Evolutionary conservation across 2,797 vertebrate genomes (phyloP).

Genomic region (Agapornis canus): DNA sequence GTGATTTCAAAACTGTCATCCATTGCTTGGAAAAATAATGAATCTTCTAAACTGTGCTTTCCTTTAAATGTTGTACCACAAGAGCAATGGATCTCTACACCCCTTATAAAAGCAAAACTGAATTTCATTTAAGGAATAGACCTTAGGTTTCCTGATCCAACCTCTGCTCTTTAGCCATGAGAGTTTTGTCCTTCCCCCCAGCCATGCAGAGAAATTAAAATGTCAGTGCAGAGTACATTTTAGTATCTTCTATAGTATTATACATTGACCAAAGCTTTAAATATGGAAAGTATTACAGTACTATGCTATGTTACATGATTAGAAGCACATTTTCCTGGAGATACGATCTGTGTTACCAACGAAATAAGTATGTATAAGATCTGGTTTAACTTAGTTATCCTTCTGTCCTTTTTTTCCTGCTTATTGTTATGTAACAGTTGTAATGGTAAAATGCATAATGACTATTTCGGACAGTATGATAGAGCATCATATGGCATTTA

Average conservation of each 20-base stretch:
- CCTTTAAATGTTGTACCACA: background rate
- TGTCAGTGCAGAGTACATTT: background rate
- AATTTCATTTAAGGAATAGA: background rate
- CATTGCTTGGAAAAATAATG: background rate
- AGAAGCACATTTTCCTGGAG: constrained; percentile 77
- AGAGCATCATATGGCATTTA: constrained; percentile 71
- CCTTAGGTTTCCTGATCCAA: background rate
- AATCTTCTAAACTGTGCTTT: background rate
- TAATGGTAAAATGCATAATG: constrained; percentile 72
- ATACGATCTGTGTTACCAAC: constrained; percentile 76
- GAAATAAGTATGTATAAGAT: constrained; percentile 73
- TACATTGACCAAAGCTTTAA: constrained; percentile 49
- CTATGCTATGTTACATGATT: constrained; percentile 72
- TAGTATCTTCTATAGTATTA: constrained; percentile 18
- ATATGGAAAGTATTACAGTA: constrained; percentile 79
- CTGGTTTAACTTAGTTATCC: constrained; percentile 77
- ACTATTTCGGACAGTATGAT: constrained; percentile 67
- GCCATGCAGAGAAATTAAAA: background rate
- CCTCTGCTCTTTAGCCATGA: background rate
- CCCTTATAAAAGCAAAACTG: background rate
- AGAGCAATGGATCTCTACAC: background rate
- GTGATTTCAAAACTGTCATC: background rate
- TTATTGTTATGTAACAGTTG: constrained; percentile 77
- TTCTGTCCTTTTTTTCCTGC: constrained; percentile 75
- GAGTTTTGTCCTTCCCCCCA: background rate